Base-by-base conservation (phyloP, 1,140 invertebrate genomes). In the Magallana gigas region DNA sequence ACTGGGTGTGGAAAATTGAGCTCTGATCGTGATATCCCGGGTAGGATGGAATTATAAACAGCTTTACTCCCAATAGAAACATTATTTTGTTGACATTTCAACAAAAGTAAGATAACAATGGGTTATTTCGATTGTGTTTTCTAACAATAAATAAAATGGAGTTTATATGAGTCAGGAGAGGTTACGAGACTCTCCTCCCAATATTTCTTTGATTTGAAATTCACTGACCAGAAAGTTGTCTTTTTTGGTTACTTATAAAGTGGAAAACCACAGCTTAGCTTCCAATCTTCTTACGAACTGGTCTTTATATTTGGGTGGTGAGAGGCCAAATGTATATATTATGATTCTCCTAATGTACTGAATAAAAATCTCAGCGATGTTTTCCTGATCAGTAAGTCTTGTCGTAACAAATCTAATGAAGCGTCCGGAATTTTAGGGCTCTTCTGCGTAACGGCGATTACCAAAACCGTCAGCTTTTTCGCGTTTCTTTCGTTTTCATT, bases 81-180 rank as follows among this genome's bases (percentile, higher is more conserved):
- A 23, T 76, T 48, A 48, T 76, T 76, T 76, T 76, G 68, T 23
- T 76, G 68, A 76, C 23, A 76, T 36, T 23, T 18, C 36, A 76
- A 76, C 68, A 76, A 76, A 76, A 76, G 68, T 76, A 76, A 23
- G 12, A 76, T 36, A 76, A 76, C 9, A 76, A 23, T 36, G 68
- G 6, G 9, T 76, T 36, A 76, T 29, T 76, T 76, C 12, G 36
- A 48, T 48, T 48, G 36, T 48, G 36, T 12, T 12, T 76, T 29
- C 11, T 36, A 18, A 9, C 36, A 29, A 76, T 76, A 76, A 23
- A 12, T 29, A 76, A 76, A 9, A 76, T 76, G 23, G 18, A 76
- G 6, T 23, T 18, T 64, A 1, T n/a, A 76, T 23, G 23, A 76
- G 23, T 76, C 68, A 76, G 68, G 36, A 76, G 68, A 76, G 23